These are phyloP conservation scores for Gobius niger DNA, from an alignment of 2,113 vertebrate genomes.

Conservation along the genomic window DNA sequence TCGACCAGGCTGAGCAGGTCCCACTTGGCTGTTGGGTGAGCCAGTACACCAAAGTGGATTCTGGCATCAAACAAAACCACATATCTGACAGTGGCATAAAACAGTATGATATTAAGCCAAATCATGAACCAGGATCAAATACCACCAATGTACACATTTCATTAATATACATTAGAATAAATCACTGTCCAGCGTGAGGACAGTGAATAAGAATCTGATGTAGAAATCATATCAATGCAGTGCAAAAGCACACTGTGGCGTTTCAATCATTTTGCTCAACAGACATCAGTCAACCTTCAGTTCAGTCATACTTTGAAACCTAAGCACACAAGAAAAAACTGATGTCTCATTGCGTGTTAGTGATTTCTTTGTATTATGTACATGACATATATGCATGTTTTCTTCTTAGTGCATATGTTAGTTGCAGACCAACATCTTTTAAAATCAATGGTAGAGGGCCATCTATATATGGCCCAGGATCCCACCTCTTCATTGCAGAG, in stretches of 20 bases:
- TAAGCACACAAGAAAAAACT: conserved; percentile 55
- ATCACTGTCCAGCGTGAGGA: conserved; percentile 45
- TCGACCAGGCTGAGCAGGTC: conserved; percentile 62
- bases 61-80: conserved; percentile 55
- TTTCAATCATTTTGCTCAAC: conserved; percentile 67
- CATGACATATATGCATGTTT: conserved; percentile 78
- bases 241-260: conserved; percentile 67
- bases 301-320: conserved; percentile 69
- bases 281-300: conserved; percentile 69
- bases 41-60: conserved; percentile 49
- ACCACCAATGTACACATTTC: conserved; percentile 58
- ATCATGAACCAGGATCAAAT: conserved; percentile 64
- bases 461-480: conserved; percentile 45
- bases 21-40: conserved; percentile 46
- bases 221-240: conserved; percentile 64
- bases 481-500: conserved; percentile 64
- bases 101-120: conserved; percentile 50
- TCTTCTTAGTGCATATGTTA: conserved; percentile 80
- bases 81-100: conserved; percentile 48
- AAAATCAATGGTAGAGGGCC: conserved; percentile 61
- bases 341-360: conserved; percentile 77
- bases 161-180: conserved; percentile 63
- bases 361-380: conserved; percentile 80
- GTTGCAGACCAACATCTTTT: conserved; percentile 75
- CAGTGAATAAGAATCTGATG: conserved; percentile 57